Evolutionary conservation across 2,888 invertebrate species (phyloP).

Genomic region (Oligia latruncula): DNA sequence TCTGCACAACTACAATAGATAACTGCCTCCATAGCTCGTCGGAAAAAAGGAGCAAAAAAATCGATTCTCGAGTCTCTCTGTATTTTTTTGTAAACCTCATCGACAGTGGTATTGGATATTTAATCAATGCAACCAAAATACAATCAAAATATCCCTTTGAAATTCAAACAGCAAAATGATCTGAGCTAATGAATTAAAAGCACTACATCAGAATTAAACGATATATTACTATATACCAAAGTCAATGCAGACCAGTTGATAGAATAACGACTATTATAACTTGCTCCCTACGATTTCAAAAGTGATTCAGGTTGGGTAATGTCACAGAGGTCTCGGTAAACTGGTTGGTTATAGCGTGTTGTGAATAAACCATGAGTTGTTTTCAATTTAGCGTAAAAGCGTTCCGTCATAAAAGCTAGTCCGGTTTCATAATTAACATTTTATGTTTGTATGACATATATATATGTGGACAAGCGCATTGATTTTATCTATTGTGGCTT

Average conservation of each 20-base stretch:
- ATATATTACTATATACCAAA: conserved; percentile 63
- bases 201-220: conserved; percentile 75
- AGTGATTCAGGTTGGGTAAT: conserved; percentile 64
- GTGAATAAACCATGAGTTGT: conserved; percentile 90
- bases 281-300: conserved; percentile 68
- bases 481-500: conserved; percentile 61
- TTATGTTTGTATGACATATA: conserved; percentile 77
- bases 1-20: background rate
- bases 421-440: conserved; percentile 84
- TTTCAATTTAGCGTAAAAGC: conserved; percentile 89
- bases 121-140: conserved; percentile 35
- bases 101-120: conserved; percentile 50
- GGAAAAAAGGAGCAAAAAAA: conserved; percentile 22
- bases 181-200: conserved; percentile 76
- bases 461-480: conserved; percentile 66
- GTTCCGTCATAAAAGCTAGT: conserved; percentile 85
- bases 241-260: conserved; percentile 71
- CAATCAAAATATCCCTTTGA: conserved; percentile 36
- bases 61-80: conserved; percentile 20
- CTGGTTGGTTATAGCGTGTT: conserved; percentile 79
- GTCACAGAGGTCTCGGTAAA: conserved; percentile 76
- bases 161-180: conserved; percentile 48
- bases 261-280: conserved; percentile 70
- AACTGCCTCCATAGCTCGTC: background rate
- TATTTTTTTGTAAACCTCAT: conserved; percentile 29